A percentile compares a stretch with the other conserved stretches of the same genome.
These are phyloP conservation scores for Neomicropteryx cornuta DNA, from an alignment of 1,140 invertebrate genomes.

Conservation along the genomic window DNA sequence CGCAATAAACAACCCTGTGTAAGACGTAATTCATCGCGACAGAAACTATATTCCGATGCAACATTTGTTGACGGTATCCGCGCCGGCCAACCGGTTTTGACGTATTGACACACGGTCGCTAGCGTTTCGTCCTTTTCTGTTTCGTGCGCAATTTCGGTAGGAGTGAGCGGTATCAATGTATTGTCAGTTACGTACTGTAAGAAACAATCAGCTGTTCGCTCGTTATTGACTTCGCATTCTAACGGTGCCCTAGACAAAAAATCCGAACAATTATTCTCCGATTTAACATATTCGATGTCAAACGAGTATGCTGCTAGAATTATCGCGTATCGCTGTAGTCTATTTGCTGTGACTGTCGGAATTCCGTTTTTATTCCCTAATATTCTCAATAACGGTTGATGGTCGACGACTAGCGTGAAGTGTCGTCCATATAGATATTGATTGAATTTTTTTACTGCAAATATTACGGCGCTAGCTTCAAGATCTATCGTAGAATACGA, in stretches of 20 bases:
- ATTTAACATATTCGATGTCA: constrained; percentile 13
- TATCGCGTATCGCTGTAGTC: constrained; percentile 20
- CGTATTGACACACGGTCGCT: no score
- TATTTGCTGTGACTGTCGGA: constrained; percentile 12
- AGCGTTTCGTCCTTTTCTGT: no score
- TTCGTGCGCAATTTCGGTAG: no score
- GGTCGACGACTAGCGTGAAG: constrained; percentile 33
- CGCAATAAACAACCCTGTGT: no score
- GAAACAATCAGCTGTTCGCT: no score
- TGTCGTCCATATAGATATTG: constrained; percentile 29
- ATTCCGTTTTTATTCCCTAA: constrained; percentile 18
- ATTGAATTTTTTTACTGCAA: constrained; percentile 26
- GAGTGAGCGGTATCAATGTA: no score
- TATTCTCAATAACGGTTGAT: constrained; percentile 29
- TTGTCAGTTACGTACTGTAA: no score
- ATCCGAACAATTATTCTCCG: constrained; percentile 16
- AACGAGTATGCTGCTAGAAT: constrained; percentile 16
- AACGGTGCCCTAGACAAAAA: constrained; percentile 12
- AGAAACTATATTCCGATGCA: no score
- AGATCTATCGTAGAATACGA: constrained; percentile 35
- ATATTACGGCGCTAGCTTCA: constrained; percentile 33
- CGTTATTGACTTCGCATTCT: no score
- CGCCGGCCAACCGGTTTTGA: no score
- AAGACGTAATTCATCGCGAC: no score
- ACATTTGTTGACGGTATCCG: no score